phyloP scores from a whole-genome alignment of 23 tunicate genomes.

The Ciona savignyi region DNA sequence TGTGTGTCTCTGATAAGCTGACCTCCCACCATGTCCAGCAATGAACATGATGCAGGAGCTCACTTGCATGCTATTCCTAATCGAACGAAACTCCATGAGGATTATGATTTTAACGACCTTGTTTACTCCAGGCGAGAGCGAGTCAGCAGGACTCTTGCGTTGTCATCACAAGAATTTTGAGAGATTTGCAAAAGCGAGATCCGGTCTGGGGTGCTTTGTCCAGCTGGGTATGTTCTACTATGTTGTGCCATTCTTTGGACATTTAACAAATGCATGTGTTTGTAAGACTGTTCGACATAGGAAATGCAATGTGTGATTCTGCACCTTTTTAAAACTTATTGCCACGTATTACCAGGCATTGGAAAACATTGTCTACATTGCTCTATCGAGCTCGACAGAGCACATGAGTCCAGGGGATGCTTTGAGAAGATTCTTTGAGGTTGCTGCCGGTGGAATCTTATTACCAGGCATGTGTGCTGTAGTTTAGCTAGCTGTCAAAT shows the following conservation, averaged over 20 bases:
- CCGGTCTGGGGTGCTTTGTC: conserved; percentile 49
- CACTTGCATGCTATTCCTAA: no score
- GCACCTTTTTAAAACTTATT: no score
- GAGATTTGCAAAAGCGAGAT: conserved; percentile 61
- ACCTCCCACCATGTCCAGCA: conserved; percentile 60
- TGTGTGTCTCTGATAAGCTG: not conserved
- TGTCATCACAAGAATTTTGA: conserved; percentile 55
- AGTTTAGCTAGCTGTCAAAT: no score
- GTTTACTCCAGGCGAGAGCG: conserved; percentile 20
- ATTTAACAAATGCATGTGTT: no score
- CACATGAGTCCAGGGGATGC: conserved; percentile 95
- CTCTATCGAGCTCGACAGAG: conserved; percentile 74
- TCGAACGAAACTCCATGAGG: no score
- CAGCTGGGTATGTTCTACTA: conserved; percentile 48
- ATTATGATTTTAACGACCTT: not conserved
- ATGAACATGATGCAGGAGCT: conserved; percentile 1
- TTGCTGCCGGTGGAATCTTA: conserved; percentile 82
- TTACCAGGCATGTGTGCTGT: no score
- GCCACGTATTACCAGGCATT: no score
- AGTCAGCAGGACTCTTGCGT: conserved; percentile 73
- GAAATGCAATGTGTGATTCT: no score
- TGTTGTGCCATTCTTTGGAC: not conserved
- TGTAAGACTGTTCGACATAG: no score
- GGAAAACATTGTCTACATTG: conserved; percentile 66
- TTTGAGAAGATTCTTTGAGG: conserved; percentile 83